Percentiles rank a stretch among this genome's conserved stretches.
These are phyloP conservation scores for Creontiades dilutus DNA, from an alignment of 2,888 invertebrate genomes.

Conservation along the genomic window DNA sequence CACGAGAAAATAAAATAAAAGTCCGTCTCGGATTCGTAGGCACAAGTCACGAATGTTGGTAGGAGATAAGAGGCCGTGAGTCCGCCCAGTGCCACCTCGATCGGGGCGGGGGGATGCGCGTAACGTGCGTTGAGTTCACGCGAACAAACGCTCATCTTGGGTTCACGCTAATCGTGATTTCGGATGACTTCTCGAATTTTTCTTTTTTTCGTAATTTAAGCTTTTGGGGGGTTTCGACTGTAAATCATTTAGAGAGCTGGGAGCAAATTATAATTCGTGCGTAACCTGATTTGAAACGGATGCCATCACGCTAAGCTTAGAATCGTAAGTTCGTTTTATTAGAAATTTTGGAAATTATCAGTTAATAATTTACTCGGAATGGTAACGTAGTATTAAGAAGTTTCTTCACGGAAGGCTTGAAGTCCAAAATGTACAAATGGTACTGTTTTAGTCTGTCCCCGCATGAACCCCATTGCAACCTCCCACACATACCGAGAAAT, in stretches of 20 bases:
- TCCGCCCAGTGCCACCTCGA: constrained; percentile 48
- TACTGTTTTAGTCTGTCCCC: no score
- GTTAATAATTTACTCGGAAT: no score
- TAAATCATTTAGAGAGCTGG: background rate
- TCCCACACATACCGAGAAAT: no score
- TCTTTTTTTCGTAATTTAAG: background rate
- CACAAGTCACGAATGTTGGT: constrained; percentile 59
- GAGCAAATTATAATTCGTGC: background rate
- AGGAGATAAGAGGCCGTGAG: constrained; percentile 12
- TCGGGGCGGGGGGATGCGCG: constrained; percentile 26
- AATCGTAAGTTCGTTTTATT: background rate
- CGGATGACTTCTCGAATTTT: constrained; percentile 6
- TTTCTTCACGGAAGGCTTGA: no score
- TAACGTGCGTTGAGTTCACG: constrained; percentile 41
- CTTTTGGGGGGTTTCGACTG: background rate
- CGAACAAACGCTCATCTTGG: background rate
- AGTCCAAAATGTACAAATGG: no score
- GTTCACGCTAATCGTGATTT: constrained; percentile 5
- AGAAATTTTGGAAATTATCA: background rate
- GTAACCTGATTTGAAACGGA: background rate
- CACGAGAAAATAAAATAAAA: constrained; percentile 43
- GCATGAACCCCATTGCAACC: no score
- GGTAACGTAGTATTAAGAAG: no score
- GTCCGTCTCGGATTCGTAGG: background rate
- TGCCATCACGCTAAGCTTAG: background rate